Percentiles rank a stretch among this genome's conserved stretches.
These are phyloP conservation scores for Mormyrus lacerda DNA, from an alignment of 2,113 vertebrate genomes.

Conservation along the genomic window DNA sequence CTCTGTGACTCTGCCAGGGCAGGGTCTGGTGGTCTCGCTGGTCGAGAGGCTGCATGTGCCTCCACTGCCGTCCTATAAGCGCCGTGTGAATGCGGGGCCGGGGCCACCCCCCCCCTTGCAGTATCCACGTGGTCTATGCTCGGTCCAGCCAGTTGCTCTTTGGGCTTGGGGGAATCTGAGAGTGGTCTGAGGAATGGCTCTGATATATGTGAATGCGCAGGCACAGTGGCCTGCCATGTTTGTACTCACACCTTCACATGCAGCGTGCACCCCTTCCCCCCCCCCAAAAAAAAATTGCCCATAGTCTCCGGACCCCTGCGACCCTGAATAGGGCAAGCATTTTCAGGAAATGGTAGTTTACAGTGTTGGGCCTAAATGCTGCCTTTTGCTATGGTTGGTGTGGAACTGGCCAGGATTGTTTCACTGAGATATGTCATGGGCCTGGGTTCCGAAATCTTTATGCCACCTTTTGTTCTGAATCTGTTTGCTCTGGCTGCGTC, in stretches of 20 bases:
- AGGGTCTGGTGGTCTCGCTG: not conserved
- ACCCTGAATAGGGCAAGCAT: no score
- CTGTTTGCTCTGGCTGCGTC: not conserved
- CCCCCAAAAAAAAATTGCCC: no score
- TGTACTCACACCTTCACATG: not conserved
- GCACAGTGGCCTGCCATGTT: not conserved
- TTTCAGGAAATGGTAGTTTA: no score
- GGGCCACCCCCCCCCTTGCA: no score
- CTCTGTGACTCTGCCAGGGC: no score
- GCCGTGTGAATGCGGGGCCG: not conserved
- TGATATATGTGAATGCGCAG: not conserved
- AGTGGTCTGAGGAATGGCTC: not conserved
- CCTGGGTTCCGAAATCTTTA: not conserved
- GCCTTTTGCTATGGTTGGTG: not conserved
- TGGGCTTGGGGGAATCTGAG: not conserved
- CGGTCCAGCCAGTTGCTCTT: not conserved
- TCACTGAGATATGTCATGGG: not conserved
- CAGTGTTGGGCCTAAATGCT: not conserved
- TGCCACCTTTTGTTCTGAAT: not conserved
- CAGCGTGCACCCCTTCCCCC: no score
- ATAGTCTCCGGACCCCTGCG: no score
- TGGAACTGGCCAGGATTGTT: not conserved
- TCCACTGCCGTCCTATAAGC: not conserved
- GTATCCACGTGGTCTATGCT: not conserved
- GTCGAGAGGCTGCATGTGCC: no score